Evolutionary conservation across 2,113 vertebrate genomes (phyloP), one percentile per base, ranked within the genome.

Genomic region (Anguilla rostrata): DNA sequence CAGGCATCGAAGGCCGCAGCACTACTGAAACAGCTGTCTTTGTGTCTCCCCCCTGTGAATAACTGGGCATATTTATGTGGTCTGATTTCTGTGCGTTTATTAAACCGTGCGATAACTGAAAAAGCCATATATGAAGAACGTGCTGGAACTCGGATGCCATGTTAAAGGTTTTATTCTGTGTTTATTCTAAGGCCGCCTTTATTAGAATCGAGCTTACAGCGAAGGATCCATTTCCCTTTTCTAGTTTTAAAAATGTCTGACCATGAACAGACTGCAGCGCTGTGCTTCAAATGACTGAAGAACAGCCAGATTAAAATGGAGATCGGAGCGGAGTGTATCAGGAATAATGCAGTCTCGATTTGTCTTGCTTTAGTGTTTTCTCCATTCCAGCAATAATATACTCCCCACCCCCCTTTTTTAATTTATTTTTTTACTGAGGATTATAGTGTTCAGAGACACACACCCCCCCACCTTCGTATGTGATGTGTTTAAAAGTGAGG

Each of bases 111-210:
- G 22, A 29, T 57, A 86, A 90, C 84, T 85, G 85, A 83, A 87
- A 90, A 91, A 92, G 90, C 91, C 90, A 91, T 92, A 90, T 84
- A 49, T 22, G 60, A 66, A 71, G 12, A 82, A 66, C 60, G 4
- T 26, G 9, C 26, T 66, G 40, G 82, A 81, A 63, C 83, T 87
- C 82, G 39, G 41, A 85, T 29, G 41, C 84, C 84, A 78, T 75
- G 29, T 75, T 15, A 39, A 3, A 46, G 6, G 43, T 14, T 56
- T 39, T 84, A 7, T 53, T 75, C 40, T 66, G 20, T 75, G 16
- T 78, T 46, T 78, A 0, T 20, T 41, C 34, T 34, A 34, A 82
- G 14, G 5, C 57, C 57, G 6, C 71, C 3, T n/a, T 49, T 26
- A 82, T 60, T 2, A 60, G 57, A 60, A 60, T 60, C 2, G 12